Conservation (phyloP, 2,797 vertebrate species). For the Sebastolobus altivelis region DNA sequence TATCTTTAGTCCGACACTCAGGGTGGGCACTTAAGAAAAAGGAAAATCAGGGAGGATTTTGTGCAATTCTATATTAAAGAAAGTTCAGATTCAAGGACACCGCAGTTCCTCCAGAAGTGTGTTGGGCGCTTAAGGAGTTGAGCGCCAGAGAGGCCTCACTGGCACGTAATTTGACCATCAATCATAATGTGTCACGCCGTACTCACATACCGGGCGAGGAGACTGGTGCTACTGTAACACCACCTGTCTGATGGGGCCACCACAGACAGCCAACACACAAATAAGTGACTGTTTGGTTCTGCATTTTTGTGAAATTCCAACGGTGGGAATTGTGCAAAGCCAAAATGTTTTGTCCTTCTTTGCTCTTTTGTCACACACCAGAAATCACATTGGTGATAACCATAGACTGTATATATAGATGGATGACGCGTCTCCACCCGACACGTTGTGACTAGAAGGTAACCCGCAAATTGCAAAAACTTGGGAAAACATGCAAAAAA, state of each 20-base stretch:
- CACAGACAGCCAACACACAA: conserved; percentile 37
- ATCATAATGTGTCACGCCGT: conserved; percentile 46
- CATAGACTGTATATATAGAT: no score
- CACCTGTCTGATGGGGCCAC: conserved; percentile 64
- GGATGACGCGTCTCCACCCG: no score
- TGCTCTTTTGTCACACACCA: conserved; percentile 21
- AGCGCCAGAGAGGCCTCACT: conserved; percentile 42
- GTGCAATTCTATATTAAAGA: neutral
- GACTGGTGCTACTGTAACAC: conserved; percentile 58
- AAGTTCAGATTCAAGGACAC: conserved; percentile 35
- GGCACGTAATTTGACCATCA: conserved; percentile 56
- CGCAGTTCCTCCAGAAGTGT: conserved; percentile 1
- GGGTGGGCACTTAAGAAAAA: conserved; percentile 59
- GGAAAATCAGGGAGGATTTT: conserved; percentile 5
- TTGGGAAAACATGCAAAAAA: no score
- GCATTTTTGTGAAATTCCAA: conserved; percentile 70
- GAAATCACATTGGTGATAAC: conserved; percentile 10
- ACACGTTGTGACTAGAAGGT: no score
- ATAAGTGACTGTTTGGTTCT: conserved; percentile 64
- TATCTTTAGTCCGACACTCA: conserved; percentile 60
- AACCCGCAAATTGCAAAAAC: no score
- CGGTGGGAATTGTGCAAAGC: conserved; percentile 32
- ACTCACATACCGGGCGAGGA: conserved; percentile 49
- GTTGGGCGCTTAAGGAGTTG: conserved; percentile 13
- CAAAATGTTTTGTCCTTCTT: conserved; percentile 5